Evolutionary conservation across 2,888 invertebrate genomes (phyloP).

Genomic region (Drosophila mercatorum): DNA sequence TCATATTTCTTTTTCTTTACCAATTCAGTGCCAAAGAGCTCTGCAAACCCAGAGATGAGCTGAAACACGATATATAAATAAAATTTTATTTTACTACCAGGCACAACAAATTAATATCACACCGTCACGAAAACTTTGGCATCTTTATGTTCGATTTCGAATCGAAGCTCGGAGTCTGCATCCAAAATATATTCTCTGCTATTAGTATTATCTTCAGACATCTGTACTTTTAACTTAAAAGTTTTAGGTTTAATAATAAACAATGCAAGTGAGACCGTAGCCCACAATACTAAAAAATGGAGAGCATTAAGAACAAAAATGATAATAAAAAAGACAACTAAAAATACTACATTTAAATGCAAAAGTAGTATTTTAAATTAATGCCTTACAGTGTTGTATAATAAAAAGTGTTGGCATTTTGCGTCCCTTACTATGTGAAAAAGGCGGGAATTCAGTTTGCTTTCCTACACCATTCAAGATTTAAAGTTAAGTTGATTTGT

Average conservation of each 20-base stretch:
- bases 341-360: neutral
- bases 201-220: constrained; percentile 69
- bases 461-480: neutral
- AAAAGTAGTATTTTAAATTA: neutral
- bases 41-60: constrained; percentile 95
- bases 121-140: constrained; percentile 93
- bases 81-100: neutral
- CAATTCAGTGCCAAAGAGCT: constrained; percentile 98
- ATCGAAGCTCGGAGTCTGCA: constrained; percentile 94
- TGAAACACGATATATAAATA: constrained; percentile 82
- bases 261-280: constrained; percentile 1
- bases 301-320: neutral
- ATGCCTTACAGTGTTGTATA: neutral
- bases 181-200: constrained; percentile 91
- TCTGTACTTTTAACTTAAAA: constrained; percentile 18
- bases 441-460: constrained; percentile 11
- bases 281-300: constrained; percentile 1
- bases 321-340: neutral
- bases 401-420: neutral
- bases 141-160: constrained; percentile 95
- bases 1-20: constrained; percentile 96
- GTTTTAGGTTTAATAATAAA: neutral
- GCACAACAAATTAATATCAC: constrained; percentile 35
- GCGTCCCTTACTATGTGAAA: constrained; percentile 6
- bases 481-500: neutral